Percentiles rank a stretch among this genome's conserved stretches.
phyloP scores from a whole-genome alignment of 2,888 invertebrate species.

The Pyrrhosoma nymphula region DNA sequence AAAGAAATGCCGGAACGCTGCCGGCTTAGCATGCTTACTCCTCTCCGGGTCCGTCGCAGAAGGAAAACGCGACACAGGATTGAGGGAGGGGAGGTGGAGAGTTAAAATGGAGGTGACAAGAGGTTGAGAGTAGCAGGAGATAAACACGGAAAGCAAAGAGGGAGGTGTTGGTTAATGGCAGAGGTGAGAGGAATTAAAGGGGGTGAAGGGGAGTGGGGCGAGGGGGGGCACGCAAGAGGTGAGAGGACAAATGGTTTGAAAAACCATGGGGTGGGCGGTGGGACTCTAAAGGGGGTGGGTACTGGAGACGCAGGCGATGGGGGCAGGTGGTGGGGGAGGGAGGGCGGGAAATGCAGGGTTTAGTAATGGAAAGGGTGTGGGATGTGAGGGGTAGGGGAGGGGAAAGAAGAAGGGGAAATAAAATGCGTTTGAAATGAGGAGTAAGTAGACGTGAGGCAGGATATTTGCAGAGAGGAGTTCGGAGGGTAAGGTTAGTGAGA shows the following conservation, averaged over 20 bases:
- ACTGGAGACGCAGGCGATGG: neutral
- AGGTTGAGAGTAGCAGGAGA: neutral
- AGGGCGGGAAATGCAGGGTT: neutral
- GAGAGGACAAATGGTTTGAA: neutral
- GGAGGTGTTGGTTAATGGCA: conserved; percentile 11
- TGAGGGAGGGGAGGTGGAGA: neutral
- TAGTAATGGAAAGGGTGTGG: conserved; percentile 43
- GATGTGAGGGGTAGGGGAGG: neutral
- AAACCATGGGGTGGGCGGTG: neutral
- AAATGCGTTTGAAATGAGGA: conserved; percentile 59
- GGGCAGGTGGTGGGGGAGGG: neutral
- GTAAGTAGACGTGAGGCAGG: conserved; percentile 56
- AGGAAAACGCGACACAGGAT: neutral
- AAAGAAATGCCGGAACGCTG: neutral
- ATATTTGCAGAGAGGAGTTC: conserved; percentile 21
- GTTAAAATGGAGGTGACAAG: neutral
- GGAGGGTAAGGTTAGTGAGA: neutral
- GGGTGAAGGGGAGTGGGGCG: neutral
- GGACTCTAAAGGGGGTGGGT: neutral
- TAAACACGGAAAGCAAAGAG: neutral
- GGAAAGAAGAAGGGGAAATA: neutral
- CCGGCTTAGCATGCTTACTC: neutral
- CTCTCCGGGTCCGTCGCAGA: neutral
- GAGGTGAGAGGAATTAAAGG: neutral
- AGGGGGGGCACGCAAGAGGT: neutral